Evolutionary conservation across 2,888 invertebrate genomes (phyloP).

Genomic region (Spodoptera exigua): DNA sequence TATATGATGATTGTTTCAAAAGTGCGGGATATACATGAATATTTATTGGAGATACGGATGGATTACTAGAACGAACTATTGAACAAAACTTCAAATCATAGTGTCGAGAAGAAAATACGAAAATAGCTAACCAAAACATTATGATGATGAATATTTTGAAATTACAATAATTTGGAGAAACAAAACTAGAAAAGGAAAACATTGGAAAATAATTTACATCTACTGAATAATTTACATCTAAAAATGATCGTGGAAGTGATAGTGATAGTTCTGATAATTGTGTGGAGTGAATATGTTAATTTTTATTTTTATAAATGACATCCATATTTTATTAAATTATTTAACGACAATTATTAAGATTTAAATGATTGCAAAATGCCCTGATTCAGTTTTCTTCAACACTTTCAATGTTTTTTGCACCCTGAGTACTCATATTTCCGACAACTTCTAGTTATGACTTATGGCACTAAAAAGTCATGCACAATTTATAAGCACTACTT

Average conservation of each 20-base stretch:
- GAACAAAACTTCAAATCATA: neutral
- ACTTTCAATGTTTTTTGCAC: neutral
- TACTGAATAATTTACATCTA: neutral
- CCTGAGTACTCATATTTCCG: neutral
- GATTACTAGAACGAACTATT: neutral
- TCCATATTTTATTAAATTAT: slow-evolving; percentile 44
- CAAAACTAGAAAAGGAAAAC: too few species aligned
- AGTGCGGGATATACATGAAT: slow-evolving; percentile 7
- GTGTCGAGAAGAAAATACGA: neutral
- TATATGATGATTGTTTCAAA: neutral
- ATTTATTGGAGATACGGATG: slow-evolving; percentile 6
- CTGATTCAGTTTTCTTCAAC: neutral
- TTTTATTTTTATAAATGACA: slow-evolving; percentile 41
- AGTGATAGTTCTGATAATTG: slow-evolving; percentile 5
- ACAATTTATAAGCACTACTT: slow-evolving; percentile 26
- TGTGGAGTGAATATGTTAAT: slow-evolving; percentile 31
- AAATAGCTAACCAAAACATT: neutral
- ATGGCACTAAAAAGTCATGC: neutral
- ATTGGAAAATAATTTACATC: too few species aligned
- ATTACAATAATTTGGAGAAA: neutral
- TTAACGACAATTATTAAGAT: slow-evolving; percentile 16
- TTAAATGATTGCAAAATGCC: slow-evolving; percentile 27
- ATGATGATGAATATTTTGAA: neutral
- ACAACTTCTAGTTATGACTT: neutral
- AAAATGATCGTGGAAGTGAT: neutral